Base-by-base conservation (phyloP, 2,797 vertebrate species). In the Caiman crocodilus region DNA sequence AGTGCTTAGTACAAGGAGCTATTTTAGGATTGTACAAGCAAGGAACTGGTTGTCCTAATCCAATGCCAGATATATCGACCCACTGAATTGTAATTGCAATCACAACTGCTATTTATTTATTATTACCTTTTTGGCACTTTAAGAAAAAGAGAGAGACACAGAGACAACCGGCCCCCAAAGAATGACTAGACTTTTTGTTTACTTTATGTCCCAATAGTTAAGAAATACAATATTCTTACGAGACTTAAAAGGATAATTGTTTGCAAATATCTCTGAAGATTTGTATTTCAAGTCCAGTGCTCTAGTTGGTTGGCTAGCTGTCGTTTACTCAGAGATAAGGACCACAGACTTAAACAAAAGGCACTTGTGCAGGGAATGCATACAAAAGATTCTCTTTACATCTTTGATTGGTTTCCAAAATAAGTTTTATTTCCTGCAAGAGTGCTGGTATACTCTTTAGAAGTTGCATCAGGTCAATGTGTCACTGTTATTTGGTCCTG, bases 301-400 rank as follows among this genome's bases (percentile, higher is more conserved):
- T 79, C 60, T 61, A 69, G 17, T 89, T 93, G 32, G 57, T 85
- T 94, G 42, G 30, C 64, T 89, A 42, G 60, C 84, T 94, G 69
- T 90, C 60, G 83, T 20, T 69, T 88, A 35, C 18, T 80, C 69
- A 64, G 20, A 86, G 23, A 82, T 79, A 35, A 20, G 78, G 42
- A 84, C 21, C 64, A 64, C 25, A 84, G 71, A 82, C 61, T 8
- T 87, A 93, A 94, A 86, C 76, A 80, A 86, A 82, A 90, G 76
- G 30, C 23, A 35, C 32, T 60, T 82, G 50, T 9, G 89, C 94
- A 83, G 69, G 87, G 79, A 92, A 90, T 14, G 14, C 15, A 32
- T 28, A 76, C 32, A 35, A 60, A 85, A 89, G 74, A 79, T 23
- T 50, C 50, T 80, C 6, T 30, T 88, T 85, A 88, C 42, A 74